A percentile compares a stretch with the other conserved stretches of the same genome.
These are phyloP conservation scores for Archips xylosteana DNA, from an alignment of 2,888 invertebrate species.

Conservation along the genomic window DNA sequence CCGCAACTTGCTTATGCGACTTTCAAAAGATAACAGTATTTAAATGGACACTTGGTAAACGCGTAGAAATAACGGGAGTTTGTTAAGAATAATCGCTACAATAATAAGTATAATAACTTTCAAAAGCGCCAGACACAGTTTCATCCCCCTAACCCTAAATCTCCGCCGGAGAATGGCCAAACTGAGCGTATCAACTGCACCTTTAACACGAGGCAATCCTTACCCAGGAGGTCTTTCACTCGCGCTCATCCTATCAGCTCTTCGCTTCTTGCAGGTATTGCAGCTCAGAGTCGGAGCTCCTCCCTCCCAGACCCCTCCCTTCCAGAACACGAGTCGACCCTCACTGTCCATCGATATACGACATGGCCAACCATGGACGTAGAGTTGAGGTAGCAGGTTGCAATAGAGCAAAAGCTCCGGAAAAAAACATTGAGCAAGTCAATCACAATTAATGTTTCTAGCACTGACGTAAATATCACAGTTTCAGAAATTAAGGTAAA, in stretches of 20 bases:
- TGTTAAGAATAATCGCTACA: too few relatives aligned
- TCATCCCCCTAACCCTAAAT: not conserved
- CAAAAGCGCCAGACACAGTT: too few relatives aligned
- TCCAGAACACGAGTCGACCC: conserved; percentile 79
- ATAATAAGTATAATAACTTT: too few relatives aligned
- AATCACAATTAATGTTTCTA: not conserved
- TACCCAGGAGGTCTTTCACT: conserved; percentile 76
- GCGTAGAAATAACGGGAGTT: too few relatives aligned
- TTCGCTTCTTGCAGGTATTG: conserved; percentile 78
- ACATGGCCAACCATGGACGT: conserved; percentile 26
- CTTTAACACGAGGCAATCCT: conserved; percentile 47
- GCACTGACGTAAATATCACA: not conserved
- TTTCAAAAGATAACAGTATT: too few relatives aligned
- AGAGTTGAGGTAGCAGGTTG: conserved; percentile 29
- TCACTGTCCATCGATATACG: conserved; percentile 75
- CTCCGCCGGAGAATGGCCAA: not conserved
- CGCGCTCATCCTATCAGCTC: conserved; percentile 76
- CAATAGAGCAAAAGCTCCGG: not conserved
- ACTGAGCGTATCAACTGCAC: not conserved
- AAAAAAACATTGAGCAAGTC: not conserved
- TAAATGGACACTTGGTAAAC: too few relatives aligned
- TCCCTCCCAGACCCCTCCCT: conserved; percentile 78
- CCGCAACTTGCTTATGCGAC: too few relatives aligned
- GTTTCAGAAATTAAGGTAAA: not conserved
- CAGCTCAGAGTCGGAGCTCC: conserved; percentile 76